Conservation (phyloP, 2,888 invertebrate species). For the Tineola bisselliella region DNA sequence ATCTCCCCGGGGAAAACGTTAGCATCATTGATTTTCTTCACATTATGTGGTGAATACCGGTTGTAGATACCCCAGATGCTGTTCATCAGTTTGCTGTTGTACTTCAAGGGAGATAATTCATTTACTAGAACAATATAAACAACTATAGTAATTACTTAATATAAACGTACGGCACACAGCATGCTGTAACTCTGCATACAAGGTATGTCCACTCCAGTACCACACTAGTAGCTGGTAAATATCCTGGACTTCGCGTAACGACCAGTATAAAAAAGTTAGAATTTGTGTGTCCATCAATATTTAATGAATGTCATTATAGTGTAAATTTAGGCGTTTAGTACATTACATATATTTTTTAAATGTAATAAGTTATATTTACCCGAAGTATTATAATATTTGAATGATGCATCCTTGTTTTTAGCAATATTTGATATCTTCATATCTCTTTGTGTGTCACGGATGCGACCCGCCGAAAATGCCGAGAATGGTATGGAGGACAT, state of each 20-base stretch:
- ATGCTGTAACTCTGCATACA: no score
- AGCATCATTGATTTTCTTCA: slow-evolving; percentile 80
- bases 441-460: slow-evolving; percentile 69
- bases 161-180: no score
- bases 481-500: slow-evolving; percentile 84
- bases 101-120: slow-evolving; percentile 77
- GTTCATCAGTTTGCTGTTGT: slow-evolving; percentile 89
- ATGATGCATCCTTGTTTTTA: slow-evolving; percentile 34
- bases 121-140: slow-evolving; percentile 50
- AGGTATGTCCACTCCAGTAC: no score
- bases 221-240: no score
- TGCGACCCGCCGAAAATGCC: slow-evolving; percentile 77
- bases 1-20: slow-evolving; percentile 49
- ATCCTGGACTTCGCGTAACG: no score
- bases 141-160: no score
- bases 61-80: slow-evolving; percentile 93
- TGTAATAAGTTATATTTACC: slow-evolving; percentile 30
- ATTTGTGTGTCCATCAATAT: no score
- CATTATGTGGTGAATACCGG: slow-evolving; percentile 87
- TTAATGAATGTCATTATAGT: background rate
- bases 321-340: background rate
- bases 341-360: no score
- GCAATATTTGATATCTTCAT: slow-evolving; percentile 65
- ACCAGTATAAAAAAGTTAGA: no score
- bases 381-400: slow-evolving; percentile 45